Conservation (phyloP, 1,140 invertebrate species). For the Lucilia sericata region DNA sequence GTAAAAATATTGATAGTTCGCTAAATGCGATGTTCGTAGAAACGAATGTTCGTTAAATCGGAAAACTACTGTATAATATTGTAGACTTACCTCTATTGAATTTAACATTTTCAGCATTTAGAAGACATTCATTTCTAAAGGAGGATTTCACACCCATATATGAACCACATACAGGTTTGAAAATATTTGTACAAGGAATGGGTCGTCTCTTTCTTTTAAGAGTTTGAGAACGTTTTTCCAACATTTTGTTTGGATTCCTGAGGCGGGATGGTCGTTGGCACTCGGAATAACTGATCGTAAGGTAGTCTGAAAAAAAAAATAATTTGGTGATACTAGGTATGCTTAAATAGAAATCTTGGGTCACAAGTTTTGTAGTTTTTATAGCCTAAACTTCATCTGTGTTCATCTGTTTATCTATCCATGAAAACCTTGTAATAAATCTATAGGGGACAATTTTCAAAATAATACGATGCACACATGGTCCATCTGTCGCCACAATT, state of each 20-base stretch:
- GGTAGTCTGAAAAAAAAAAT: neutral
- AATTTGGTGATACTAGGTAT: too few species aligned
- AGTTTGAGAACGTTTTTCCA: neutral
- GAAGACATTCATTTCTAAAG: conserved; percentile 62
- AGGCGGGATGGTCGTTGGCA: neutral
- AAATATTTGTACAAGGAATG: conserved; percentile 59
- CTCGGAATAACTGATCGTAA: neutral
- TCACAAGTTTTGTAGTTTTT: too few species aligned
- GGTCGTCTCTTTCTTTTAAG: conserved; percentile 44
- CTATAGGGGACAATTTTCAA: too few species aligned
- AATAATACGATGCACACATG: too few species aligned
- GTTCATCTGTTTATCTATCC: too few species aligned
- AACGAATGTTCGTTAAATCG: too few species aligned
- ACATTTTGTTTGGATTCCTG: neutral
- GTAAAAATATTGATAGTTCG: too few species aligned
- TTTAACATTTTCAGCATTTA: conserved; percentile 61
- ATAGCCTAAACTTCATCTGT: too few species aligned
- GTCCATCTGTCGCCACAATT: too few species aligned
- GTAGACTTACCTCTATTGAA: conserved; percentile 38
- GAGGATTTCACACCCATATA: conserved; percentile 62
- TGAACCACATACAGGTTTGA: conserved; percentile 59
- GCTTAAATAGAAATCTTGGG: too few species aligned
- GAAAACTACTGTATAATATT: neutral
- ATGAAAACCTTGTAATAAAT: too few species aligned
- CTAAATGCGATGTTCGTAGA: too few species aligned